These are phyloP conservation scores for Agrotis segetum DNA, from an alignment of 2,888 invertebrate species.

Conservation along the genomic window DNA sequence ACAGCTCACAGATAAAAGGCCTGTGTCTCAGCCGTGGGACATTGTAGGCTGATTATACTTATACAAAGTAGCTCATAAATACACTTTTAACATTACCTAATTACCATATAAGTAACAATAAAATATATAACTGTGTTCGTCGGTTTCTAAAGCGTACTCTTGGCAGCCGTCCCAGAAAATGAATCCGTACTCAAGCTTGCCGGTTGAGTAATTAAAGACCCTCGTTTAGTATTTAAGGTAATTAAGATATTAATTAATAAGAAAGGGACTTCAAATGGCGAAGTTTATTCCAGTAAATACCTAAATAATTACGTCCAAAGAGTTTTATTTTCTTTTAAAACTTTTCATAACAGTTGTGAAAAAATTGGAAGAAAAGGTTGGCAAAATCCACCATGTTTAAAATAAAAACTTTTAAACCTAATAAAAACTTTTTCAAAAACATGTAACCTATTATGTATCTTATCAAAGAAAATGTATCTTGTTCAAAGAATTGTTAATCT, in stretches of 20 bases:
- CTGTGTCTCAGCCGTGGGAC: no score
- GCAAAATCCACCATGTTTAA: no score
- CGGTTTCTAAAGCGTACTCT: conserved; percentile 9
- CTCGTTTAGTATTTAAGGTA: conserved; percentile 44
- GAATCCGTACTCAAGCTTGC: conserved; percentile 20
- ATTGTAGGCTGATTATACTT: no score
- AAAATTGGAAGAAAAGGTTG: no score
- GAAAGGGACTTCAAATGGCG: conserved; percentile 17
- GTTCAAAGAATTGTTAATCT: no score
- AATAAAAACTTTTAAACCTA: no score
- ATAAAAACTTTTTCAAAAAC: no score
- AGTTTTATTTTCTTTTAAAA: no score
- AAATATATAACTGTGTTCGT: not conserved
- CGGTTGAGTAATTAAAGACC: conserved; percentile 22
- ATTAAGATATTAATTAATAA: conserved; percentile 24
- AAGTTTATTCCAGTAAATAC: not conserved
- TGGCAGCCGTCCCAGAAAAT: conserved; percentile 18
- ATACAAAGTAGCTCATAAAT: conserved; percentile 2
- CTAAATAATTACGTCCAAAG: not conserved
- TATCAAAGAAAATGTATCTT: no score
- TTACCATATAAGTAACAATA: not conserved
- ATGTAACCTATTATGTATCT: no score
- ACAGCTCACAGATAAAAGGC: no score
- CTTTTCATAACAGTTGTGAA: no score
- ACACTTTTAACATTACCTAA: not conserved